These are phyloP conservation scores for Cybosia mesomella DNA, from an alignment of 2,888 invertebrate species.

Conservation along the genomic window DNA sequence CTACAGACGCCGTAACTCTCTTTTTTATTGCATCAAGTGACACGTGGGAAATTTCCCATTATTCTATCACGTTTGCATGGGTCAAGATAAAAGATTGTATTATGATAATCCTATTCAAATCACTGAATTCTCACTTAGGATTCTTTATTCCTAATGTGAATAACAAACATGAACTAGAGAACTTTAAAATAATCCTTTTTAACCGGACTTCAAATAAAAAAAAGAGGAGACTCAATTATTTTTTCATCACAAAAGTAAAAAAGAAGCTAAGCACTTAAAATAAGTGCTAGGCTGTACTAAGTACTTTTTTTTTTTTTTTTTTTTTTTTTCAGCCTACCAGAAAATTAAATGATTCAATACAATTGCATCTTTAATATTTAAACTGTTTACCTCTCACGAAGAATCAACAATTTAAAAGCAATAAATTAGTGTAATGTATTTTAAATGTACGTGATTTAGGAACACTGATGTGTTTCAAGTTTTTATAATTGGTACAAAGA, in stretches of 20 bases:
- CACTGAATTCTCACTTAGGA: neutral
- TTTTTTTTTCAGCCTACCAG: too few species aligned
- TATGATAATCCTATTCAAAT: conserved; percentile 4
- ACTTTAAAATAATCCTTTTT: too few species aligned
- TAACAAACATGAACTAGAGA: neutral
- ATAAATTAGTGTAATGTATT: conserved; percentile 2
- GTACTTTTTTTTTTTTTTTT: too few species aligned
- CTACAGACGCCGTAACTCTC: too few species aligned
- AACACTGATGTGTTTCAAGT: neutral
- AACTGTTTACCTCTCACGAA: neutral
- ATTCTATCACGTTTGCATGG: conserved; percentile 37
- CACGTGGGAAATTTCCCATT: conserved; percentile 50
- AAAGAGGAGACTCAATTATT: too few species aligned
- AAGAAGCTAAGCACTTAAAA: too few species aligned
- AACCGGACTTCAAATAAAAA: too few species aligned
- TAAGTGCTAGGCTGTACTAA: too few species aligned
- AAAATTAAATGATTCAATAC: neutral
- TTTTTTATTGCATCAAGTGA: conserved; percentile 38
- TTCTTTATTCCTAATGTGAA: neutral
- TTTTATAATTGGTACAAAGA: conserved; percentile 10
- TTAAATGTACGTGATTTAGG: conserved; percentile 4
- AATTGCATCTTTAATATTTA: neutral
- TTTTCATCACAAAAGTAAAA: too few species aligned
- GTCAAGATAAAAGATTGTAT: conserved; percentile 30
- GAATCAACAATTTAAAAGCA: neutral